phyloP scores from a whole-genome alignment of 2,888 invertebrate genomes.

The Netelia melanura region DNA sequence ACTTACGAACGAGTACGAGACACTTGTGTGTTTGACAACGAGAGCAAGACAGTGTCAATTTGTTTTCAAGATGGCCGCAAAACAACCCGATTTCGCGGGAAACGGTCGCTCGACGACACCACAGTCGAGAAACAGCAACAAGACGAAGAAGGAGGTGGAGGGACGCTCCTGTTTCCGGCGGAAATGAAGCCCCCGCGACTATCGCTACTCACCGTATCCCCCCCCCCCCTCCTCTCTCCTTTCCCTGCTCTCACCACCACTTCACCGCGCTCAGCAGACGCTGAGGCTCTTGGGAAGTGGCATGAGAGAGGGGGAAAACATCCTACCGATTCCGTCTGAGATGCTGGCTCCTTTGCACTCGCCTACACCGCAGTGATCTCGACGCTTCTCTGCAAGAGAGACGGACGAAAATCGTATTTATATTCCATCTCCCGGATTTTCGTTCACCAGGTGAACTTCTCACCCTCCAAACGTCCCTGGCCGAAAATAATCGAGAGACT shows the following conservation, averaged over 20 bases:
- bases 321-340: constrained; percentile 58
- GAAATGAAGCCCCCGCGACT: constrained; percentile 82
- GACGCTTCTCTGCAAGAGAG: constrained; percentile 37
- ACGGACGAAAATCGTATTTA: constrained; percentile 81
- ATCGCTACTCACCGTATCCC: constrained; percentile 66
- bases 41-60: too few relatives aligned
- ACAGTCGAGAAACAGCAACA: constrained; percentile 10
- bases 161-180: constrained; percentile 82
- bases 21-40: too few relatives aligned
- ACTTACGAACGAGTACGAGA: too few relatives aligned
- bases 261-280: not conserved
- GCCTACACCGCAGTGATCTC: constrained; percentile 34
- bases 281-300: constrained; percentile 6
- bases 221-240: constrained; percentile 59
- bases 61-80: not conserved
- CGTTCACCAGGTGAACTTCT: constrained; percentile 75
- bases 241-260: constrained; percentile 46
- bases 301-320: not conserved
- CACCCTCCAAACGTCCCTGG: constrained; percentile 40
- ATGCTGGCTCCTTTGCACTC: constrained; percentile 66
- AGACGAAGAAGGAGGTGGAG: constrained; percentile 63
- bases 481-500: constrained; percentile 24
- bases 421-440: constrained; percentile 79
- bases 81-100: not conserved
- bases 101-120: constrained; percentile 1